Base-by-base conservation (phyloP, 2,797 vertebrate genomes). In the Chanos chanos region DNA sequence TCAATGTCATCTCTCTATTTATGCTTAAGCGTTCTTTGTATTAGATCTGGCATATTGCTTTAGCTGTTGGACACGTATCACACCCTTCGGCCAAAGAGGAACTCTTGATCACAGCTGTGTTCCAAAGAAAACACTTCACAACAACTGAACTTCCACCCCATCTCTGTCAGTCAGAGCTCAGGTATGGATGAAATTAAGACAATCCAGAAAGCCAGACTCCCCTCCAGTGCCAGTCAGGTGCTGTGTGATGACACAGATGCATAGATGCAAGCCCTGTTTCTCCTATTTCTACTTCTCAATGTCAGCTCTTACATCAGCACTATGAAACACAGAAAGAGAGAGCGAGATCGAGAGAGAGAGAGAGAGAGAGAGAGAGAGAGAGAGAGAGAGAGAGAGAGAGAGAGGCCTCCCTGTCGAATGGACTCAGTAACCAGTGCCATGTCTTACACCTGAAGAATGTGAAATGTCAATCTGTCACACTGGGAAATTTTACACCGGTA, bases 101-200 rank as follows among this genome's bases (percentile, higher is more conserved):
- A 15, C 25, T 28, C 15, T 37, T 15, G 21, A 52, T 24, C 25
- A 19, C 3, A 15, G 10, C 59, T 21, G 8, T 5, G 9, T 33
- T 62, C 64, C 59, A 66, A 66, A 28, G 57, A 52, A 66, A 61
- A 64, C 54, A 24, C 40, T 22, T 25, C 40, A 50, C 27, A 12
- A 39, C 28, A 48, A 39, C 7, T 39, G 30, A 30, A 47, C 51
- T 24, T 40, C 31, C 43, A 55, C 24, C 9, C 5, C 50, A 34
- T 13, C 21, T 33, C 19, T 5, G 21, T 22, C 28, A 7, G 31
- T 22, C 41, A 27, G 51, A 40, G 9, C 12, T 8, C 45, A 43
- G 40, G n/a, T 43, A 55, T 30, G 31, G 39, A 47, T 40, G 52
- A 15, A 37, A 65, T 58, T 28, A 9, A 58, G 30, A n/a, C 25